Evolutionary conservation across 2,888 invertebrate species (phyloP).

Genomic region (Theretra japonica): DNA sequence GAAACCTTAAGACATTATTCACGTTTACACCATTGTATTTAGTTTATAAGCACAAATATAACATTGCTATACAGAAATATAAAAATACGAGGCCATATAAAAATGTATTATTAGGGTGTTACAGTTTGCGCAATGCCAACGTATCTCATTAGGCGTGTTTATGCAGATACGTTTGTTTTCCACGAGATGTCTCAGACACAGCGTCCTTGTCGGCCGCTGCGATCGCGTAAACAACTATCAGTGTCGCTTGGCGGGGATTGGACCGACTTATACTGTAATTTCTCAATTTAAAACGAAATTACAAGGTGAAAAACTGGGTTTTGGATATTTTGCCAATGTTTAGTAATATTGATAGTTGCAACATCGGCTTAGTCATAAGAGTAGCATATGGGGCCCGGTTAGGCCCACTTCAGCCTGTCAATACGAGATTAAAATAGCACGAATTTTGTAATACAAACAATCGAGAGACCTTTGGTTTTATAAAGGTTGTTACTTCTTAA

Average conservation of each 20-base stretch:
- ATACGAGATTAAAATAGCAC: too few species aligned
- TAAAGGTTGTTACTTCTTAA: too few species aligned
- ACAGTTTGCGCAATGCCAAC: slow-evolving; percentile 4
- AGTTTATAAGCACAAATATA: too few species aligned
- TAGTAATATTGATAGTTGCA: background rate
- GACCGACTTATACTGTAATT: background rate
- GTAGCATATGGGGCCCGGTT: too few species aligned
- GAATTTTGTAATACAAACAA: too few species aligned
- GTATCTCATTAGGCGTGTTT: slow-evolving; percentile 28
- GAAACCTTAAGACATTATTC: too few species aligned
- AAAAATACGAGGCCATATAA: background rate
- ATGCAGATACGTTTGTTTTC: slow-evolving; percentile 24
- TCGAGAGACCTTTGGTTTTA: too few species aligned
- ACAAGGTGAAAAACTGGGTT: background rate
- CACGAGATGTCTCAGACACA: background rate
- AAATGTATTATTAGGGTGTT: background rate
- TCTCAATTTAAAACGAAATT: slow-evolving; percentile 9
- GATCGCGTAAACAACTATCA: slow-evolving; percentile 13
- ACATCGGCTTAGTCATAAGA: too few species aligned
- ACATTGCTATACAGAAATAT: background rate
- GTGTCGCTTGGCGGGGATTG: background rate
- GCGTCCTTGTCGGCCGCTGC: background rate
- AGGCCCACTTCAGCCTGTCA: too few species aligned
- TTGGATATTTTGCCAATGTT: background rate
- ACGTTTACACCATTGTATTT: too few species aligned